Base-by-base conservation (phyloP, 1,140 invertebrate genomes). In the Harpegnathos saltator region DNA sequence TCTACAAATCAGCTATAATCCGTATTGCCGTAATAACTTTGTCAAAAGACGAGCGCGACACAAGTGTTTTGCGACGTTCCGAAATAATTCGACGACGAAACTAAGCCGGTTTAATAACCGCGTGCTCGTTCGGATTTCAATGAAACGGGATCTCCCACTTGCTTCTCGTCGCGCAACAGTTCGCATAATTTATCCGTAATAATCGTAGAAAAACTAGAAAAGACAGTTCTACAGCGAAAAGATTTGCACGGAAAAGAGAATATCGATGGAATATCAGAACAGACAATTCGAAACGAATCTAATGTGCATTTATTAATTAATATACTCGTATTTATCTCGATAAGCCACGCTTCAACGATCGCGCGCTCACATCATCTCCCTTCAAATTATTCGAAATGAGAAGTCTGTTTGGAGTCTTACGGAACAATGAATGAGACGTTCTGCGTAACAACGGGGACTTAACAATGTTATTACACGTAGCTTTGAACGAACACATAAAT, bases 161-260 rank as follows among this genome's bases (percentile, higher is more conserved):
- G 26, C 22, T 22, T 22, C 7, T 78, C 24, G 22, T 63, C 58
- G 15, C 24, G 26, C 74, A n/a, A n/a, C 48, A 12, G 54, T 81
- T 54, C n/a, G 50, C 61, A 5, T 33, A 33, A 29, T 2, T 19
- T 63, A 15, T 38, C 1, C 33, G 26, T 33, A 71, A 71, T 68
- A 69, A 58, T 48, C 22, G 65, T 80, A 80, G 65, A 80, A 80
- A 80, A 80, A 29, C 26, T 71, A 80, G 38, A 71, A 80, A 78
- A 69, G 17, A 62, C 14, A 73, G 52, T 74, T 62, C 44, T 33
- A 69, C 26, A 56, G 63, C n/a, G 22, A 80, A 80, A 80, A 24
- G 59, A 71, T 80, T 80, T 48, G 69, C 24, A 9, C 33, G 62
- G 54, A 66, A 7, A 33, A n/a, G 33, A 44, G 52, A 78, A 71